Conservation (phyloP, 2,113 vertebrate genomes). For the Corvus moneduloides region DNA sequence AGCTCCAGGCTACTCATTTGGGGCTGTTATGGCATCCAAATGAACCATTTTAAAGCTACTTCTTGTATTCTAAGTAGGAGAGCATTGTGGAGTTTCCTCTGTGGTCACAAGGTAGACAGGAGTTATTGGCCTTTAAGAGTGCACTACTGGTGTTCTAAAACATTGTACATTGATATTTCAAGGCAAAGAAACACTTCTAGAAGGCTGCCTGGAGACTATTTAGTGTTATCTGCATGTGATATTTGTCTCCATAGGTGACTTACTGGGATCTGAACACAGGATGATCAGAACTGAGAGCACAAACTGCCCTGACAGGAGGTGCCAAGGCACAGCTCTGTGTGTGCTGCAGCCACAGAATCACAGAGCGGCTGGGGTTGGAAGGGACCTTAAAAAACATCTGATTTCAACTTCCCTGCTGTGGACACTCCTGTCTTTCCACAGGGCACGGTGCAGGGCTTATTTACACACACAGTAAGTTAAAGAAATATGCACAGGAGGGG, state of each 20-base stretch:
- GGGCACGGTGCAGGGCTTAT: neutral
- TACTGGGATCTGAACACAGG: neutral
- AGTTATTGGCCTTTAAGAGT: neutral
- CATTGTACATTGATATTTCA: neutral
- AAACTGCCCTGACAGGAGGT: neutral
- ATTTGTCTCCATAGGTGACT: neutral
- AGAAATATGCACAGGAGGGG: neutral
- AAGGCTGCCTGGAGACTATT: neutral
- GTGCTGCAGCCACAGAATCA: neutral
- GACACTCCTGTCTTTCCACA: neutral
- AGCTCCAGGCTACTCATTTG: neutral
- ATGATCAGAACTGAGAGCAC: neutral
- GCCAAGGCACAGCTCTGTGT: neutral
- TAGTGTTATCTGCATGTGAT: neutral
- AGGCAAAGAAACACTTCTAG: neutral
- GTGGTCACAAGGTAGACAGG: neutral
- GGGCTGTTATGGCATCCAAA: neutral
- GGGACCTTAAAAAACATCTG: neutral
- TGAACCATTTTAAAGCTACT: neutral
- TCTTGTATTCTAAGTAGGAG: neutral
- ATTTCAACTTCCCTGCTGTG: neutral
- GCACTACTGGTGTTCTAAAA: neutral
- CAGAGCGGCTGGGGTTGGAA: neutral
- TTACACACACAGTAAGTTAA: neutral
- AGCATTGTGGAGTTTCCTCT: neutral